A percentile compares a stretch with the other conserved stretches of the same genome.
Conservation (phyloP, 1,140 invertebrate genomes). For the Popillia japonica region DNA sequence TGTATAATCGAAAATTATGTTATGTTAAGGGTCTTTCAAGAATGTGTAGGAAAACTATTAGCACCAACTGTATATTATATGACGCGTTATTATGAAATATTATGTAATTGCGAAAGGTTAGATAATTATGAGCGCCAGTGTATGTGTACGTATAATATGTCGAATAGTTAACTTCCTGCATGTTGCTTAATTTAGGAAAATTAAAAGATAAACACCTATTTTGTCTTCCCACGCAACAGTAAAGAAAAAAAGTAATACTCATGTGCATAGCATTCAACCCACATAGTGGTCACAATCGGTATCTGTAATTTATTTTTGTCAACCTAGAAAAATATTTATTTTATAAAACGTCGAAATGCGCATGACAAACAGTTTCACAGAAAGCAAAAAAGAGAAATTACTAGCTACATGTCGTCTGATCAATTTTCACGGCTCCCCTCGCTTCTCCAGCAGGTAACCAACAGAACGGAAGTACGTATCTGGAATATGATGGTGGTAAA, state of each 20-base stretch:
- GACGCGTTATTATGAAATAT: no score
- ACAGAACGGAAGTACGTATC: slow-evolving; percentile 42
- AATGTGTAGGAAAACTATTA: no score
- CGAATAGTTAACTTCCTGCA: neutral
- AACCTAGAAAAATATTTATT: neutral
- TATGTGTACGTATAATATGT: no score
- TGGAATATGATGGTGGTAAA: slow-evolving; percentile 27
- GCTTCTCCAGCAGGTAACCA: slow-evolving; percentile 26
- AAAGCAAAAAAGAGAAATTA: slow-evolving; percentile 30
- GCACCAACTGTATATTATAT: no score
- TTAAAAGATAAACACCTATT: neutral
- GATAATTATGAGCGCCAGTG: no score
- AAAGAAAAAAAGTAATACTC: neutral
- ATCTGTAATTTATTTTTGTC: slow-evolving; percentile 1
- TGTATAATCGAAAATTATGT: no score
- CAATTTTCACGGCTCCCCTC: slow-evolving; percentile 35
- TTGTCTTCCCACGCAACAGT: neutral
- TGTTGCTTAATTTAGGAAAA: neutral
- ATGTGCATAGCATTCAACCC: neutral
- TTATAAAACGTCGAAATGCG: neutral
- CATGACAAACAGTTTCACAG: slow-evolving; percentile 13
- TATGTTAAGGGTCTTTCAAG: no score
- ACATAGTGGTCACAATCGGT: neutral
- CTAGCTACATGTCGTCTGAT: slow-evolving; percentile 37
- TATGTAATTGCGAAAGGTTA: no score